Base-by-base conservation (phyloP, 2,888 invertebrate genomes). In the Amiota minor region DNA sequence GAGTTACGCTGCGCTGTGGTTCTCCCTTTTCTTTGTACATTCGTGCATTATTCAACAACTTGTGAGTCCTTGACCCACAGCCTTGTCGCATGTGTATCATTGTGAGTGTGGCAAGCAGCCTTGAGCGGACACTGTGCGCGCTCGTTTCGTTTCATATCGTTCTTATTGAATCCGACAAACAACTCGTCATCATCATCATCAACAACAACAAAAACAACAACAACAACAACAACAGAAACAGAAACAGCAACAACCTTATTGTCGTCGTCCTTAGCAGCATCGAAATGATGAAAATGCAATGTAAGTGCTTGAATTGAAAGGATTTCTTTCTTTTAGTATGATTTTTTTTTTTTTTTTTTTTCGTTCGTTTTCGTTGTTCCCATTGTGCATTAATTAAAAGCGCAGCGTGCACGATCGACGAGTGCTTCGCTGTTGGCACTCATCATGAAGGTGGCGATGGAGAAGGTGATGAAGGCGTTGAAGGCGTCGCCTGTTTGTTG, bases 331-430 rank as follows among this genome's bases (percentile, higher is more conserved):
- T 35, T 2, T 35, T 35, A 35, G 35, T 35, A 35, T 35, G 35
- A 35, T 35, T 35, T 35, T 35, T 35, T 35, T 35, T 35, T 35
- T 23, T 3, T 3, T n/a, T 56, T 59, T 62, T 23, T 3, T 3
- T n/a, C 16, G 18, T 62, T 62, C 62, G 62, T 62, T 35, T 35
- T n/a, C 62, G 35, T 35, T 11, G 11, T 70, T 77, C 80, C 75
- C 80, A 82, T 84, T 80, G 80, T 83, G 83, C 84, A 85, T 85
- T 83, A 85, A 83, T 83, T 83, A 85, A 84, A 85, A 83, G 79
- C 79, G 35, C 50, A 61, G 16, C 35, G 47, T 35, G 2, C 45
- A 12, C 18, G 23, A 68, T 55, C 16, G 23, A 11, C 12, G 3
- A 14, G 14, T 35, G 64, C 20, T 11, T 45, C 45, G 45, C 45